Base-by-base conservation (phyloP, 2,113 vertebrate genomes). In the Pluvialis apricaria region DNA sequence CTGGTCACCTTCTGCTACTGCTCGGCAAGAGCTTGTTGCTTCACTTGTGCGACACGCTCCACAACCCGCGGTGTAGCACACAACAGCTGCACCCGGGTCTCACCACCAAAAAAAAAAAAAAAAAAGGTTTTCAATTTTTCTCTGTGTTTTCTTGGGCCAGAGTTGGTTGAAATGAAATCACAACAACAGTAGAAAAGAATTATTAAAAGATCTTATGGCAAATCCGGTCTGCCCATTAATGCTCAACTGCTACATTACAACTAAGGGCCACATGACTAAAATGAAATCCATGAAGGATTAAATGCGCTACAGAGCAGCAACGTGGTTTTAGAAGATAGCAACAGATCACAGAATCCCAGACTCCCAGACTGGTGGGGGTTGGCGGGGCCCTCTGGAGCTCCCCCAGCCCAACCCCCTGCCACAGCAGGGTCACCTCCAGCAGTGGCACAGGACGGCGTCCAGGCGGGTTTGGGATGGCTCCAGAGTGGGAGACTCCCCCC, bases 31-130 rank as follows among this genome's bases (percentile, higher is more conserved):
- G 54, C 22, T 22, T 2, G 12, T 34, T 11, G 8, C 66, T 22
- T 44, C 13, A 2, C 29, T 12, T 4, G 40, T 4, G 17, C 68
- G 31, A 47, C 0, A 3, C 3, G 32, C 49, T 65, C 51, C 32
- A 13, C 29, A 14, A 17, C 26, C 15, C n/a, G 6, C 13, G 1
- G n/a, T 8, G 25, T 4, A 15, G 24, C 18, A 9, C 1, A 2
- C 71, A 20, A 5, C 10, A 1, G 4, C 26, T 2, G 17, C 22
- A 11, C 69, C 14, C 2, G 1, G 26, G 21, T 20, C 21, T 22
- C 31, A 4, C 26, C 6, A 15, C 15, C 2, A 24, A 36, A 61
- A 11, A 13, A 42, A 45, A 18, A 34, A 9, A 36, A 31, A 13
- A 19, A 11, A 9, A 31, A 20, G 2, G 3, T 3, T 3, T 47